These are phyloP conservation scores for Chinchilla lanigera DNA, from an alignment of 2,113 vertebrate genomes.

Conservation along the genomic window DNA sequence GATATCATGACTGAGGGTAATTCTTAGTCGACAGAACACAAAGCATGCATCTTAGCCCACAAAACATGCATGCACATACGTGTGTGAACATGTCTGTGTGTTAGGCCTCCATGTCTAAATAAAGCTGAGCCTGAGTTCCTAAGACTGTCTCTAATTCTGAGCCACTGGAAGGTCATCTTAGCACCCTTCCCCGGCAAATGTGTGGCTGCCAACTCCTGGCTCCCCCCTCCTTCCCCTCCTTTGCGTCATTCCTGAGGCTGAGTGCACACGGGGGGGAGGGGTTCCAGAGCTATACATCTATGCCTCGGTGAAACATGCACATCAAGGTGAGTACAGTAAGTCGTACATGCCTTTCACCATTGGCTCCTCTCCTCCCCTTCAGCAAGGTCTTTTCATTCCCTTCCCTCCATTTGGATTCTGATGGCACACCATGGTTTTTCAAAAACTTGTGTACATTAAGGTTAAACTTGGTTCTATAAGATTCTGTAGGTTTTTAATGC, in stretches of 20 bases:
- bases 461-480: not conserved
- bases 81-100: not conserved
- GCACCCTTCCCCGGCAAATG: not conserved
- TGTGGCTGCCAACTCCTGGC: not conserved
- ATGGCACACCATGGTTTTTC: not conserved
- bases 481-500: not conserved
- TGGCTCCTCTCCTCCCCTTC: accelerated
- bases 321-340: not conserved
- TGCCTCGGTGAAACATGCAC: not conserved
- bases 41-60: no score
- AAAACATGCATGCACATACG: accelerated
- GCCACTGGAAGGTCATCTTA: not conserved
- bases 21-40: not conserved
- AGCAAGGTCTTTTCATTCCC: not conserved
- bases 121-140: not conserved
- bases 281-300: not conserved
- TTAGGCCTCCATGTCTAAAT: not conserved
- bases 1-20: accelerated
- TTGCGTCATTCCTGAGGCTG: not conserved
- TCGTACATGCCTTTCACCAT: not conserved
- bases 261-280: accelerated
- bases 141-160: not conserved
- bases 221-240: not conserved
- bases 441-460: not conserved
- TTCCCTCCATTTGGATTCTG: not conserved